Evolutionary conservation across 1,140 invertebrate species (phyloP), one percentile per base, ranked within the genome.

Genomic region (Apocrypta bakeri): DNA sequence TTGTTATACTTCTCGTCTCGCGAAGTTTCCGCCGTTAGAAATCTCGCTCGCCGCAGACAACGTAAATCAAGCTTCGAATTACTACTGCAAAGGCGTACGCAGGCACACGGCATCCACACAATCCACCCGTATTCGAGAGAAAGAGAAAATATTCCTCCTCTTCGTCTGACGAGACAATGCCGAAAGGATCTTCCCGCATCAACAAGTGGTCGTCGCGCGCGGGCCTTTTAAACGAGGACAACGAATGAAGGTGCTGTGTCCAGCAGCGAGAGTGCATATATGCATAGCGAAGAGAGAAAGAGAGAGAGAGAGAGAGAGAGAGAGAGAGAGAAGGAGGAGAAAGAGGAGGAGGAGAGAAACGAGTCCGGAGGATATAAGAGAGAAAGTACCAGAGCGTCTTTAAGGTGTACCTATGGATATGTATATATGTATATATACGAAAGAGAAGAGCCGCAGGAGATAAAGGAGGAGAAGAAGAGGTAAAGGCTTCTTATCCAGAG

Each of bases 141-240:
- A 21, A 56, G n/a, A 56, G 17, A 56, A n/a, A 56, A 56, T 21
- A 56, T 4, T 21, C 48, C 48, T 56, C 48, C 48, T 56, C 48
- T n/a, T n/a, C 48, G 48, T 56, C 48, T 56, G 48, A 56, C 48
- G 48, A 56, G 33, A 76, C 56, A 76, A 76, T 76, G 74, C 33
- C 48, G 75, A 71, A 27, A 79, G 66, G 29, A 68, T 27, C 25
- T 29, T 27, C 64, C 25, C 66, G 68, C 76, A 79, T 71, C 77
- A 56, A 79, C 77, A 79, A 79, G 77, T 71, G 64, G 66, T 27
- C 21, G 66, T 68, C 29, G 42, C 33, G 33, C 66, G 63, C 37
- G 42, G 66, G 77, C 27, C 77, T 79, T 56, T 79, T 79, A 76
- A 79, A 79, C 40, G 25, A 25, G n/a, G 27, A 33, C 8, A 42